Conservation (phyloP, 2,888 invertebrate genomes). For the Dysmachus trigonus region DNA sequence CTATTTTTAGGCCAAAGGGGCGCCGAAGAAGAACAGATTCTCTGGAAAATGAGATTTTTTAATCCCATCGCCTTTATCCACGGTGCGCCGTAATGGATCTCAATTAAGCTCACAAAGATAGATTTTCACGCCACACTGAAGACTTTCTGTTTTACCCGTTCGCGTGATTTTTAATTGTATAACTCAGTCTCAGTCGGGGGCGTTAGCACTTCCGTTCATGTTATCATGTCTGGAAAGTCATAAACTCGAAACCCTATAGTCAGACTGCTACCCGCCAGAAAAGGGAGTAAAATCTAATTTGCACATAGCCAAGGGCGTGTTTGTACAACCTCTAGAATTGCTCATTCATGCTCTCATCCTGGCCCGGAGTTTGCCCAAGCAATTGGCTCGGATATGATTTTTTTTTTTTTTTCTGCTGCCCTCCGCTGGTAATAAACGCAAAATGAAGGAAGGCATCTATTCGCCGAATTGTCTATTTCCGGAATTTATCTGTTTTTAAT, state of each 20-base stretch:
- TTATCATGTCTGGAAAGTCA: conserved; percentile 1
- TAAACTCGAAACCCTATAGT: background rate
- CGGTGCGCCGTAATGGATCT: background rate
- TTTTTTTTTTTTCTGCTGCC: background rate
- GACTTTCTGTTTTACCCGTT: background rate
- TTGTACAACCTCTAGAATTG: conserved; percentile 21
- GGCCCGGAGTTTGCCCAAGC: background rate
- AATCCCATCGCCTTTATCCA: background rate
- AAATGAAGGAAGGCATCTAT: background rate
- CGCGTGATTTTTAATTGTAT: conserved; percentile 14
- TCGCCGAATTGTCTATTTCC: background rate
- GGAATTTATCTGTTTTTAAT: background rate
- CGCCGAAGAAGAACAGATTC: background rate
- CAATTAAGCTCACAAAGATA: background rate
- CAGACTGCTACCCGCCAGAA: background rate
- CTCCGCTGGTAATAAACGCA: background rate
- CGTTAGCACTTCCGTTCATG: conserved; percentile 9
- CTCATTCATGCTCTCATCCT: background rate
- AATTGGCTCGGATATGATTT: background rate
- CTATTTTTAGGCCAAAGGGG: background rate
- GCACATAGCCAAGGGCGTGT: background rate
- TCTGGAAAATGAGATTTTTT: background rate
- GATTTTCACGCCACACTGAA: background rate
- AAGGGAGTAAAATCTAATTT: background rate
- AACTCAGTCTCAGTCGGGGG: background rate